phyloP scores from a whole-genome alignment of 2,797 vertebrate species.

The Glossophaga mutica region DNA sequence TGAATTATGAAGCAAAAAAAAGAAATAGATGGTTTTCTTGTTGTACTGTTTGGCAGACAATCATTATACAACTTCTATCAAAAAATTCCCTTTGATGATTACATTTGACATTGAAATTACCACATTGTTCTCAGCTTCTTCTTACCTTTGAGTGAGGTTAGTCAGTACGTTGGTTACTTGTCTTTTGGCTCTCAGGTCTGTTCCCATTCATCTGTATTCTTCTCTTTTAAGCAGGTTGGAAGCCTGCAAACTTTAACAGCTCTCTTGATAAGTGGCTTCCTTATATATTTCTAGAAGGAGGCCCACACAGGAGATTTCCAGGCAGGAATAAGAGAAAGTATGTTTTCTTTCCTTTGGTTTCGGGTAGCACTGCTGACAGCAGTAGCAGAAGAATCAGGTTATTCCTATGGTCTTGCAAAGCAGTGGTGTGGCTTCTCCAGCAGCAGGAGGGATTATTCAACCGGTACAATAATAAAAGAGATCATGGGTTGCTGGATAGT shows the following conservation, averaged over 20 bases:
- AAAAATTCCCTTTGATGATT: neutral
- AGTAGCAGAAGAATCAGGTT: neutral
- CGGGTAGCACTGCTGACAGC: neutral
- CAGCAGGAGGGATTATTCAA: neutral
- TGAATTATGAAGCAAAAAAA: neutral
- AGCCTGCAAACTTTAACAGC: neutral
- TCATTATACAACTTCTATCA: neutral
- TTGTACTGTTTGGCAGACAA: neutral
- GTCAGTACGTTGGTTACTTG: neutral
- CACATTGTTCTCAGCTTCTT: neutral
- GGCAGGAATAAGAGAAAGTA: neutral
- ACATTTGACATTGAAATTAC: neutral
- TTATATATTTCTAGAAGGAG: neutral
- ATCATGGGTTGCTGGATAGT: neutral
- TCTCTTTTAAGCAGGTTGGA: neutral
- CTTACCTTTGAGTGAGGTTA: neutral
- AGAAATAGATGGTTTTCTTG: neutral
- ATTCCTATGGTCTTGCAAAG: neutral
- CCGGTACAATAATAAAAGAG: neutral
- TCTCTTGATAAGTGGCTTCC: neutral
- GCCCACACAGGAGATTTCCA: neutral
- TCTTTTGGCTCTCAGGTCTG: neutral
- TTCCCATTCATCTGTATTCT: neutral
- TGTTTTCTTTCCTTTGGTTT: neutral
- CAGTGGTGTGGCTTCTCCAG: accelerated